Conservation (phyloP, 2,113 vertebrate species). For the Tricholaema leucomelas region DNA sequence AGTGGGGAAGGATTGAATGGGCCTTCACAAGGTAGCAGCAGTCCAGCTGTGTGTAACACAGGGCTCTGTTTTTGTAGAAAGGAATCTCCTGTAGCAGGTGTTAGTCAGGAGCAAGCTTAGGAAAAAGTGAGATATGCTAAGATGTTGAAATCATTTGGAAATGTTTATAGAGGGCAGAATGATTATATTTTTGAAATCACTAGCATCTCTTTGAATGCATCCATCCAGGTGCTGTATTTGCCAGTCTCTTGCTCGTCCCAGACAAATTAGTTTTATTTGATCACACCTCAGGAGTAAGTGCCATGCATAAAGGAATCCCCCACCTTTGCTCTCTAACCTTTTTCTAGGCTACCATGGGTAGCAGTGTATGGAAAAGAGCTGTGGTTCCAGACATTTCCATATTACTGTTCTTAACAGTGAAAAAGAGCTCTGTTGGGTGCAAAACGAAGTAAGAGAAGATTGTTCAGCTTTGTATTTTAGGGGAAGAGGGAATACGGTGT, state of each 20-base stretch:
- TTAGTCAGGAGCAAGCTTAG: not conserved
- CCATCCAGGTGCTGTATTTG: not conserved
- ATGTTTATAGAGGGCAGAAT: not conserved
- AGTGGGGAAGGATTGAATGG: not conserved
- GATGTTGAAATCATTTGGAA: not conserved
- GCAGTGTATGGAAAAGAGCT: not conserved
- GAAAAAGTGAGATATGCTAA: not conserved
- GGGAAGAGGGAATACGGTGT: not conserved
- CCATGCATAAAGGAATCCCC: accelerated
- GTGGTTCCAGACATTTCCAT: not conserved
- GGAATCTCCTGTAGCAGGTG: not conserved
- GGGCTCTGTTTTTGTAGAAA: not conserved
- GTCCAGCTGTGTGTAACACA: accelerated
- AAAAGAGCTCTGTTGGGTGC: not conserved
- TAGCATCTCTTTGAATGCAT: not conserved
- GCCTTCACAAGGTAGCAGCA: not conserved
- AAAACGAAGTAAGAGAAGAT: not conserved
- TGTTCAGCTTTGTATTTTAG: not conserved
- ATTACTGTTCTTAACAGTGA: not conserved
- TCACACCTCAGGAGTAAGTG: not conserved
- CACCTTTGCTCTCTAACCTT: not conserved
- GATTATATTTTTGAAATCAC: not conserved
- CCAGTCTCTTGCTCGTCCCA: not conserved
- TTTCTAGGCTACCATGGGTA: not conserved
- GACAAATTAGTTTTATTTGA: not conserved